Evolutionary conservation across 1,140 invertebrate species (phyloP).

Genomic region (Aethina tumida): DNA sequence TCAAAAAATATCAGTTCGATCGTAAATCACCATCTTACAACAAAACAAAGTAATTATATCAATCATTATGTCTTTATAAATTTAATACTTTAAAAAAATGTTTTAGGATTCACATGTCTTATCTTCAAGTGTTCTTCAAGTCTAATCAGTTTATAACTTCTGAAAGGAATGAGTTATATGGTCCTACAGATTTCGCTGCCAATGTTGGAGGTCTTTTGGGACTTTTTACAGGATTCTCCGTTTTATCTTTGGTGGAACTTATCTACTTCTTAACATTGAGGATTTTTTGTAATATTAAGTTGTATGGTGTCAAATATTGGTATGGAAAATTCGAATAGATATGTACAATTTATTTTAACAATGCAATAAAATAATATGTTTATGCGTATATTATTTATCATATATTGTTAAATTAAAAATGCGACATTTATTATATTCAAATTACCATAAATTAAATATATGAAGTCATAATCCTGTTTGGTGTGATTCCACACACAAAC

Average conservation of each 20-base stretch:
- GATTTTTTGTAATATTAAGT: constrained; percentile 33
- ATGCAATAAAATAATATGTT: too few relatives aligned
- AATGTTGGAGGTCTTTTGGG: constrained; percentile 55
- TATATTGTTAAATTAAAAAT: too few relatives aligned
- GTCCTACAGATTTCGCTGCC: constrained; percentile 51
- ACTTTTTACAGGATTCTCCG: constrained; percentile 55
- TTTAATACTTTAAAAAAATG: too few relatives aligned
- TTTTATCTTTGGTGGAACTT: constrained; percentile 51
- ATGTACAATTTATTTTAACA: too few relatives aligned
- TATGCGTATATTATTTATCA: too few relatives aligned
- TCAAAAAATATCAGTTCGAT: too few relatives aligned
- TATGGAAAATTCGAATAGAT: constrained; percentile 15
- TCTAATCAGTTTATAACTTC: constrained; percentile 53
- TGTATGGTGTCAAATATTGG: constrained; percentile 19
- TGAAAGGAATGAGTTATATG: constrained; percentile 48
- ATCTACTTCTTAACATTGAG: constrained; percentile 49
- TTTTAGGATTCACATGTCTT: constrained; percentile 31
- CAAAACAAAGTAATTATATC: constrained; percentile 1
- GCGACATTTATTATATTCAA: too few relatives aligned
- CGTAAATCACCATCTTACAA: too few relatives aligned
- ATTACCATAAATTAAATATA: neutral
- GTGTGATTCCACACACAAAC: too few relatives aligned
- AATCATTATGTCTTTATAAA: constrained; percentile 20
- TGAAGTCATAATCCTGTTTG: too few relatives aligned
- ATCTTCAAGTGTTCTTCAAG: constrained; percentile 46